These are phyloP conservation scores for Penelope pileata DNA, from an alignment of 2,113 vertebrate genomes.

Conservation along the genomic window DNA sequence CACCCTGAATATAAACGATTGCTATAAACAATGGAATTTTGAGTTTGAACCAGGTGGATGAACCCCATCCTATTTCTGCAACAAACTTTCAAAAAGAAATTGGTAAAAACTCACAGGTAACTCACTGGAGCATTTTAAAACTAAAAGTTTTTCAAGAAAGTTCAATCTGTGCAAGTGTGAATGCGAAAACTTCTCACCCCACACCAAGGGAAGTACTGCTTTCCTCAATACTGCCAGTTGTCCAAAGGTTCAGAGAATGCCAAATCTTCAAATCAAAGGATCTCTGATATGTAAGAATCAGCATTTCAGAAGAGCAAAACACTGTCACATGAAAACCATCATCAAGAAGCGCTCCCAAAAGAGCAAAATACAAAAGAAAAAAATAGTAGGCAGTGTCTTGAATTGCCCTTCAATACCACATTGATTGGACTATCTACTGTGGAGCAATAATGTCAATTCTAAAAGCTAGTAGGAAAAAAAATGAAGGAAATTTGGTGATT, in stretches of 20 bases:
- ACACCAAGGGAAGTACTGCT: neutral
- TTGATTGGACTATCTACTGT: fast-evolving
- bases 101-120: fast-evolving
- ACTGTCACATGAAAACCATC: fast-evolving
- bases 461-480: neutral
- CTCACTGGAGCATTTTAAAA: neutral
- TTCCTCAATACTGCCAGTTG: neutral
- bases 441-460: neutral
- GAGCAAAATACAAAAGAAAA: neutral
- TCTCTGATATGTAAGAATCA: neutral
- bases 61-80: neutral
- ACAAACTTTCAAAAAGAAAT: neutral
- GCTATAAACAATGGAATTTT: neutral
- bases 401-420: fast-evolving
- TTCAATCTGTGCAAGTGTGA: neutral
- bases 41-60: neutral
- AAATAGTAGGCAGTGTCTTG: neutral
- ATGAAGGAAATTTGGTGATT: neutral
- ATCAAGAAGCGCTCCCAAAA: fast-evolving
- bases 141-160: neutral
- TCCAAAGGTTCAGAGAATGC: neutral
- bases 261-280: neutral
- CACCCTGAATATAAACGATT: neutral
- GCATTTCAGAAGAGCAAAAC: neutral
- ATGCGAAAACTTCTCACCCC: neutral